A percentile compares a stretch with the other conserved stretches of the same genome.
phyloP scores from a whole-genome alignment of 2,113 vertebrate genomes.

The Haemorhous mexicanus region DNA sequence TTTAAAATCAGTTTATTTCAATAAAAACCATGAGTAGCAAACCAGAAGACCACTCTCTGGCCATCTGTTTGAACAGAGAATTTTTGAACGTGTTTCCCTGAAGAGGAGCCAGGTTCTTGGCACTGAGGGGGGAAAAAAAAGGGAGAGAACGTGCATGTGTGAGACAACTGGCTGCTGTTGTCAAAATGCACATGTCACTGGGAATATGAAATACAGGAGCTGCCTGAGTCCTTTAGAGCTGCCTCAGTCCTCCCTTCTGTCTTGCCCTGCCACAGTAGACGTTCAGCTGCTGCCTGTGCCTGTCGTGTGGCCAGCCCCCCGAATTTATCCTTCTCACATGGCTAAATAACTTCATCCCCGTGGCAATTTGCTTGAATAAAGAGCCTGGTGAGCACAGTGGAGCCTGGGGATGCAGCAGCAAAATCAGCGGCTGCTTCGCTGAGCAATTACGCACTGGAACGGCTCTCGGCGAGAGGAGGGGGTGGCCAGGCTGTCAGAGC shows the following conservation, averaged over 20 bases:
- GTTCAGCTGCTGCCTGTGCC: neutral
- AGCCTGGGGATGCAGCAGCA: neutral
- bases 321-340: slow-evolving; percentile 18
- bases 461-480: neutral
- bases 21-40: neutral
- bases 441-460: neutral
- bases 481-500: neutral
- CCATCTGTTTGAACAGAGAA: neutral
- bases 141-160: neutral
- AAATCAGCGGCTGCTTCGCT: neutral
- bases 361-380: slow-evolving; percentile 43
- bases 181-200: neutral
- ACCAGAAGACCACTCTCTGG: neutral
- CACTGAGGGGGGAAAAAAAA: neutral
- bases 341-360: slow-evolving; percentile 23
- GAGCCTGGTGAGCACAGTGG: neutral
- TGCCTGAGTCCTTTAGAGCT: neutral
- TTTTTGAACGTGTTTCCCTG: neutral
- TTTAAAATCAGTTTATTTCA: neutral
- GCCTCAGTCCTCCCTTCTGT: neutral
- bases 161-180: neutral
- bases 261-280: neutral
- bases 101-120: neutral
- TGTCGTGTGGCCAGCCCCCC: neutral
- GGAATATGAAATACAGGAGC: neutral